These are phyloP conservation scores for Fulica atra DNA, from an alignment of 2,113 vertebrate genomes.

Conservation along the genomic window DNA sequence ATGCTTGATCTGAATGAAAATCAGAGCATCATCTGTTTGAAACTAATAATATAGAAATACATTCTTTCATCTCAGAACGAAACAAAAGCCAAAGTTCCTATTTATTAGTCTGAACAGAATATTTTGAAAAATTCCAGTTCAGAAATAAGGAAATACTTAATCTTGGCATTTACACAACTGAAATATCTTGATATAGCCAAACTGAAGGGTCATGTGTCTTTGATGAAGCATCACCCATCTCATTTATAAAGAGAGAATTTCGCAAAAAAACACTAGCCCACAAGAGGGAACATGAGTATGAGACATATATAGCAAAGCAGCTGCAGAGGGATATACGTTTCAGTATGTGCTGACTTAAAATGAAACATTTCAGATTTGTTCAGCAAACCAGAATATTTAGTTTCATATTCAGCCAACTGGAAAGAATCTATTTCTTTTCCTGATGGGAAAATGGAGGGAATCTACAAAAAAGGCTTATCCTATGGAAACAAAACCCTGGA, in stretches of 20 bases:
- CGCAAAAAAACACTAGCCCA: neutral
- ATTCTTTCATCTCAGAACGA: neutral
- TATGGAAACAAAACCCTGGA: neutral
- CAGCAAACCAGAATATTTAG: slow-evolving; percentile 26
- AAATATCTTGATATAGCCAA: neutral
- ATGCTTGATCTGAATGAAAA: neutral
- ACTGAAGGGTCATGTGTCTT: neutral
- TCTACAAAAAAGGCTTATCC: neutral
- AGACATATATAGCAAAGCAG: neutral
- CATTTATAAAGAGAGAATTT: neutral
- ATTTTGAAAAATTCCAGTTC: neutral
- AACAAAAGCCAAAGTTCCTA: neutral
- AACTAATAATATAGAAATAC: neutral
- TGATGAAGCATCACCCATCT: neutral
- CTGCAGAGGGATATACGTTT: slow-evolving; percentile 23
- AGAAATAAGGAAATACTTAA: neutral
- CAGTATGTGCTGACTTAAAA: slow-evolving; percentile 12
- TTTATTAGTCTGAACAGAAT: neutral
- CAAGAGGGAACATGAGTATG: neutral
- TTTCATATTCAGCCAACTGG: slow-evolving; percentile 2
- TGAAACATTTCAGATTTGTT: slow-evolving; percentile 24
- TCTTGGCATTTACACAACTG: neutral
- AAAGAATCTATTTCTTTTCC: slow-evolving; percentile 1
- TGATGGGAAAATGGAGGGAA: neutral
- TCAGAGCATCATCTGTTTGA: neutral